Conservation (phyloP, 2,113 vertebrate species). For the Uria aalge region DNA sequence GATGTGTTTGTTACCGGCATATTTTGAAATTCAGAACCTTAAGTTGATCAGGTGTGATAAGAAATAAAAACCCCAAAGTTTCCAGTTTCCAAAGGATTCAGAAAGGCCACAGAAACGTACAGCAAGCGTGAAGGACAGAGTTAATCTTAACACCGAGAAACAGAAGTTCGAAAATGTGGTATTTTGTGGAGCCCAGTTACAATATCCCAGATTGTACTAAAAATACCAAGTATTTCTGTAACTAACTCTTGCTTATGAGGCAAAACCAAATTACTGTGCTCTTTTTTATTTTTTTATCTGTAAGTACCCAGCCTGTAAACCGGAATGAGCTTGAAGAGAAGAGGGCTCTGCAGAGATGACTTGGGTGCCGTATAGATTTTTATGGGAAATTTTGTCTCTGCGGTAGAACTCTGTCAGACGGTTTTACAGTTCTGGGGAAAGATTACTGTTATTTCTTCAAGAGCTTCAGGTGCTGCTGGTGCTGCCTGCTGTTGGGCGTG, state of each 20-base stretch:
- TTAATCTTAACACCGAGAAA: not conserved
- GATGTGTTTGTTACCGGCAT: not conserved
- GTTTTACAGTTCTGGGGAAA: not conserved
- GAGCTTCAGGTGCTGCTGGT: not conserved
- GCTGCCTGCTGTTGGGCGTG: not conserved
- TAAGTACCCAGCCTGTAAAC: not conserved
- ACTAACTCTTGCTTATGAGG: constrained; percentile 31
- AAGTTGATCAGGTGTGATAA: not conserved
- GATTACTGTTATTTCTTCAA: not conserved
- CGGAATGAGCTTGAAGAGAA: not conserved
- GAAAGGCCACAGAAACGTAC: not conserved
- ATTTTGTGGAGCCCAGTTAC: not conserved
- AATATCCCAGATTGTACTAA: not conserved
- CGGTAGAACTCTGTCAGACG: not conserved
- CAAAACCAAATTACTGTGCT: not conserved
- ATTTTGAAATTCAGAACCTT: constrained; percentile 23
- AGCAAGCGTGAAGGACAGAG: not conserved
- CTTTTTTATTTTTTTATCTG: not conserved
- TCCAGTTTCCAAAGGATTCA: not conserved
- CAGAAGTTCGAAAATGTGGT: not conserved
- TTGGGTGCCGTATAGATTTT: not conserved
- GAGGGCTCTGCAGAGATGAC: not conserved
- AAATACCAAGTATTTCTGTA: constrained; percentile 39
- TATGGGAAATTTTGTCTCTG: not conserved
- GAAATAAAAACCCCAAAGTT: not conserved